These are phyloP conservation scores for Uloborus plumipes DNA, from an alignment of 2,888 invertebrate species.

Conservation along the genomic window DNA sequence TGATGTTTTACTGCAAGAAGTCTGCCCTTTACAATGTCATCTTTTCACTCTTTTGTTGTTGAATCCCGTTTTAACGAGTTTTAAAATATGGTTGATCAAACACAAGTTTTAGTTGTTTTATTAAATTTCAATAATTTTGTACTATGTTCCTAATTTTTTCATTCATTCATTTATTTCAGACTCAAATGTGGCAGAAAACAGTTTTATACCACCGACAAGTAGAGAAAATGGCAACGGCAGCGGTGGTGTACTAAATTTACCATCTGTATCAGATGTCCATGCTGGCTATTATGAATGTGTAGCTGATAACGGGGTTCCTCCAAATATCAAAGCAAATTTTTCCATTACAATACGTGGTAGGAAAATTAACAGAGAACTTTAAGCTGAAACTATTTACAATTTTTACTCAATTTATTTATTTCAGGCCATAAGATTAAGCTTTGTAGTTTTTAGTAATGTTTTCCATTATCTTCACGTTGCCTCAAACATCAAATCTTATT, in stretches of 20 bases:
- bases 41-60: too few species aligned
- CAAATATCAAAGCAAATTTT: conserved; percentile 27
- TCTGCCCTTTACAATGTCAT: too few species aligned
- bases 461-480: not conserved
- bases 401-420: not conserved
- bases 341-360: conserved; percentile 43
- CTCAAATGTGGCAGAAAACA: conserved; percentile 1
- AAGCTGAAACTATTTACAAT: not conserved
- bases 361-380: conserved; percentile 1
- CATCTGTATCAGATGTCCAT: conserved; percentile 18
- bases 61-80: too few species aligned
- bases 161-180: conserved; percentile 13
- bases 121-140: too few species aligned
- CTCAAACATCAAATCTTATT: too few species aligned
- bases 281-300: conserved; percentile 36
- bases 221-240: not conserved
- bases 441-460: not conserved
- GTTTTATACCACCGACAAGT: not conserved
- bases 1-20: too few species aligned
- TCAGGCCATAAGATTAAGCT: not conserved
- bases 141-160: conserved; percentile 1
- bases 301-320: conserved; percentile 26
- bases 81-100: too few species aligned
- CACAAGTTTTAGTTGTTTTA: too few species aligned
- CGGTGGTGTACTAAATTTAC: not conserved